A percentile compares a stretch with the other conserved stretches of the same genome.
Conservation (phyloP, 2,888 invertebrate species). For the Galerucella calmariensis region DNA sequence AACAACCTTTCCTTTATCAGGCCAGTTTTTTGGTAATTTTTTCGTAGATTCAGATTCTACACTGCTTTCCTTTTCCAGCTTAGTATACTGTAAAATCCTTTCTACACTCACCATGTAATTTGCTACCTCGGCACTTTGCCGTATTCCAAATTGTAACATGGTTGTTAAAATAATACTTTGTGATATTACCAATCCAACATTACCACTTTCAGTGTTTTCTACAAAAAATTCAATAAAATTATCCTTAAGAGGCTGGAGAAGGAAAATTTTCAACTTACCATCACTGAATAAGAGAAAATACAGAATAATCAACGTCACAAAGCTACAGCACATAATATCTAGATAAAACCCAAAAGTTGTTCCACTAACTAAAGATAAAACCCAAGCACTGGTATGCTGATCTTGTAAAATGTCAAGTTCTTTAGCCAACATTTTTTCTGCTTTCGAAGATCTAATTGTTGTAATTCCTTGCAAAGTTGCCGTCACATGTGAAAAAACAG, state of each 20-base stretch:
- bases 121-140: constrained; percentile 80
- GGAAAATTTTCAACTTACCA: constrained; percentile 61
- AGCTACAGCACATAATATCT: constrained; percentile 72
- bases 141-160: constrained; percentile 83
- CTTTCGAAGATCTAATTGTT: constrained; percentile 84
- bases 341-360: constrained; percentile 75
- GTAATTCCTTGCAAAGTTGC: constrained; percentile 86
- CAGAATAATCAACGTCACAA: constrained; percentile 72
- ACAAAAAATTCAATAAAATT: constrained; percentile 38
- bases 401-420: constrained; percentile 82
- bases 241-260: no score
- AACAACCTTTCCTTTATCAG: constrained; percentile 69
- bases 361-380: constrained; percentile 70
- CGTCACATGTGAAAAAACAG: constrained; percentile 92
- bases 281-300: constrained; percentile 72
- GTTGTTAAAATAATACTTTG: constrained; percentile 80
- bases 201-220: constrained; percentile 71
- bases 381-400: constrained; percentile 74
- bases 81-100: constrained; percentile 81
- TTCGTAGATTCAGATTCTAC: constrained; percentile 67
- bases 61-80: constrained; percentile 75
- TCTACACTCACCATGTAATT: constrained; percentile 85
- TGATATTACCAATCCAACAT: constrained; percentile 78
- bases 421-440: constrained; percentile 77
- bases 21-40: constrained; percentile 72